phyloP scores from a whole-genome alignment of 2,888 invertebrate genomes.

The Helicoverpa assulta region DNA sequence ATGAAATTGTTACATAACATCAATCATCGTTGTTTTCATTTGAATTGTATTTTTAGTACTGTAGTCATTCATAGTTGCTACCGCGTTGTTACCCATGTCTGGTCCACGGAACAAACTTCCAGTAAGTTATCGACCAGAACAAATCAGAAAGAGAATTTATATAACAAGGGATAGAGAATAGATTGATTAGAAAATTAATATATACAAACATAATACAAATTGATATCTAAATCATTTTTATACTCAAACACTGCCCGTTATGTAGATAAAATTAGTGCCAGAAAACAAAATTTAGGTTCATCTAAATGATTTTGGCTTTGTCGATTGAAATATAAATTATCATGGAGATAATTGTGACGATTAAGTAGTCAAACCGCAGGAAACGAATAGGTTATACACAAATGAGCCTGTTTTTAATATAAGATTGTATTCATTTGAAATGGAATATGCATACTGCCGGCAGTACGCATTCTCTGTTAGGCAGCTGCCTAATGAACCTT shows the following conservation, averaged over 20 bases:
- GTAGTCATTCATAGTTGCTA: background rate
- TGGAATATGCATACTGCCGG: background rate
- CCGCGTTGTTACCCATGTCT: background rate
- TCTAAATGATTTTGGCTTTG: background rate
- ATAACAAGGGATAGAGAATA: background rate
- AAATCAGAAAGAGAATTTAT: background rate
- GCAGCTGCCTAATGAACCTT: too few relatives aligned
- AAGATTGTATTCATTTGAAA: conserved; percentile 3
- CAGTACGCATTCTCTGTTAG: too few relatives aligned
- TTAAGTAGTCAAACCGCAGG: too few relatives aligned
- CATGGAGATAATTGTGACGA: too few relatives aligned
- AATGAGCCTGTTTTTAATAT: conserved; percentile 3
- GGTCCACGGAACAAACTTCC: background rate
- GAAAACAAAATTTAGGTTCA: background rate
- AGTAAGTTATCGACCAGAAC: background rate
- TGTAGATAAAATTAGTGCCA: background rate
- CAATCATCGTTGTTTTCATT: background rate
- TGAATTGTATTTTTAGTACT: too few relatives aligned
- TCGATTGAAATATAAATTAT: too few relatives aligned
- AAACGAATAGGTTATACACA: too few relatives aligned
- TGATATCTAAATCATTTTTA: background rate
- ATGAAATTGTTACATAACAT: conserved; percentile 1
- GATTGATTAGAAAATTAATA: background rate
- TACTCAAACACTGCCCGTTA: background rate
- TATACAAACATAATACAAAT: background rate